Evolutionary conservation across 1,140 invertebrate genomes (phyloP), one percentile per base, ranked within the genome.

Genomic region (Bombus difficillimus): DNA sequence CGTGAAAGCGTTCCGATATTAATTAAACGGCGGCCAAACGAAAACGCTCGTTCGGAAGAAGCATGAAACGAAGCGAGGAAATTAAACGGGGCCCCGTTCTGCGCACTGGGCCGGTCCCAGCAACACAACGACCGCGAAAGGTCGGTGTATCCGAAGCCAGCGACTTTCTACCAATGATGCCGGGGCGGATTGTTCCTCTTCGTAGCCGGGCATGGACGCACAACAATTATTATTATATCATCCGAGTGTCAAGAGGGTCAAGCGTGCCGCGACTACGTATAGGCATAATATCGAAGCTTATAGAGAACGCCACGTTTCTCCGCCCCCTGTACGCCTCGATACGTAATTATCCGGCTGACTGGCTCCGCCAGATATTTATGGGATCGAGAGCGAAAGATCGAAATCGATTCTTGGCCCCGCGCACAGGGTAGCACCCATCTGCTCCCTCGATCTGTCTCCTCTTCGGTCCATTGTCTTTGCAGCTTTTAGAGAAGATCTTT

Each of bases 201-300:
- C 57, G 75, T 41, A 25, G 57, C 12, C 37, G 76, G 64, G 66
- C 39, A 43, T 68, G n/a, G 53, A n/a, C 77, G 85, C 90, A 85
- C 91, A 93, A 94, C 92, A 94, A 94, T 94, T 94, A 94, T 94
- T 92, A 90, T 90, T 90, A 90, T 90, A 90, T 90, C 89, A 90
- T 90, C 66, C 85, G 77, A 53, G 75, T 92, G 93, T 93, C 92
- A 91, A 90, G 79, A 66, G 87, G 94, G 93, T 94, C 93, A 93
- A 92, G 89, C 92, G 91, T 92, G 91, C 88, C 86, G 57, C 71
- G 89, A 92, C 91, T 91, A 91, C 88, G 89, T 89, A 92, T 86
- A 87, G 68, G 75, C 83, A 80, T 89, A 90, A 87, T 85, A 89
- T 83, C 86, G 74, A 68, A 76, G 69, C 73, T 86, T 87, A 86